Conservation (phyloP, 1,140 invertebrate genomes). For the Melitaea cinxia region DNA sequence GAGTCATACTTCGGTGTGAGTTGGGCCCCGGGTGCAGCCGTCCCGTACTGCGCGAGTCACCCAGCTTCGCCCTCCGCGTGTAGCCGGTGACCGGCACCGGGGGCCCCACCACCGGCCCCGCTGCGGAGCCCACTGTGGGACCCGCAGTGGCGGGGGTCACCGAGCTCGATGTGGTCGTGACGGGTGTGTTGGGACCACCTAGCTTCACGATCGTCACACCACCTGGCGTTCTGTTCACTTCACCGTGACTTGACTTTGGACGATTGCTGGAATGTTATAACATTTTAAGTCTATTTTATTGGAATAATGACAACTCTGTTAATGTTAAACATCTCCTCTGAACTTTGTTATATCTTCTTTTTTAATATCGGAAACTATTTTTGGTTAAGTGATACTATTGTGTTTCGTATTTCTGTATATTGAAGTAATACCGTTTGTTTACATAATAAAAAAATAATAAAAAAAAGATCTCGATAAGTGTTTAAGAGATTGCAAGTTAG, state of each 20-base stretch:
- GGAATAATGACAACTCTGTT: too few species aligned
- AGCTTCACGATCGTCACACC: constrained; percentile 90
- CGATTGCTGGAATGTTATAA: constrained; percentile 44
- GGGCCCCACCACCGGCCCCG: constrained; percentile 10
- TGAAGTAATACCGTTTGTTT: too few species aligned
- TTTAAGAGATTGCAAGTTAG: too few species aligned
- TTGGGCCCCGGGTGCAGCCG: constrained; percentile 85
- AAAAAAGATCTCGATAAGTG: too few species aligned
- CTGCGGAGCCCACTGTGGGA: constrained; percentile 25
- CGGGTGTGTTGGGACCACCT: constrained; percentile 73
- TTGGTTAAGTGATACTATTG: too few species aligned
- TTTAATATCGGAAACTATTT: too few species aligned
- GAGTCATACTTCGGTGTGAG: constrained; percentile 88
- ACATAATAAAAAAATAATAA: too few species aligned
- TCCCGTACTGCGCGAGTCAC: constrained; percentile 87
- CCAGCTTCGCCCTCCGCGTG: constrained; percentile 84
- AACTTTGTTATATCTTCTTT: too few species aligned
- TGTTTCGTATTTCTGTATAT: too few species aligned
- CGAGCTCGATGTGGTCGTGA: background rate
- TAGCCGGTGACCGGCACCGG: constrained; percentile 76
- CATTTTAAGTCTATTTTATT: too few species aligned
- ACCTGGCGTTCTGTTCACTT: constrained; percentile 86
- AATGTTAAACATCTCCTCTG: too few species aligned
- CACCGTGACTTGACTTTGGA: constrained; percentile 63
- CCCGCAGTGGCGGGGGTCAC: constrained; percentile 42